Percentiles rank a stretch among this genome's conserved stretches.
Conservation (phyloP, 2,113 vertebrate genomes). For the Chunga burmeisteri region DNA sequence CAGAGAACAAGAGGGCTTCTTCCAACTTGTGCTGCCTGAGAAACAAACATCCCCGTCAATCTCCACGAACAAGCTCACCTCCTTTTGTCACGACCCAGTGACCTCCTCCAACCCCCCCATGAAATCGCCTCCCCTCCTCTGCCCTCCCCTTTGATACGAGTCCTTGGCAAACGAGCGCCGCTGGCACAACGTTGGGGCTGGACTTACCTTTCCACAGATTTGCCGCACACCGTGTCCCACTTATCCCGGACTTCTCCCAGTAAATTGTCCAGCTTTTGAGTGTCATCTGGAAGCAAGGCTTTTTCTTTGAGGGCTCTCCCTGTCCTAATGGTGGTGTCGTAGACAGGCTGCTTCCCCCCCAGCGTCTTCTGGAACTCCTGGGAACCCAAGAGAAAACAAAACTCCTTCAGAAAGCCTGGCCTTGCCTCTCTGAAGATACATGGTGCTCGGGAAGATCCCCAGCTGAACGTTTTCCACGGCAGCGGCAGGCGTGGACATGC, state of each 20-base stretch:
- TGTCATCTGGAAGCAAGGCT: constrained; percentile 86
- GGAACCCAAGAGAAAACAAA: not conserved
- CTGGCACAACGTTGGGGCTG: accelerated
- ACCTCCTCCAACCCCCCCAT: not conserved
- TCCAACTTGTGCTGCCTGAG: constrained; percentile 97
- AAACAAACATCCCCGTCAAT: not conserved
- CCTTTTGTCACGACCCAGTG: not conserved
- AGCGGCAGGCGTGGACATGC: accelerated
- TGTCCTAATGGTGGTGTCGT: constrained; percentile 94
- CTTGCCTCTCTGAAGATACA: not conserved
- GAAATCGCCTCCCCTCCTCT: not conserved
- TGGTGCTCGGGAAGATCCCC: not conserved
- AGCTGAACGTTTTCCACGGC: not conserved
- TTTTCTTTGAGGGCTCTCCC: constrained; percentile 94
- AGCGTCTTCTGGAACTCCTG: constrained; percentile 98
- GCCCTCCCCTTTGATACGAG: not conserved
- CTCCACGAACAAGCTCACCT: not conserved
- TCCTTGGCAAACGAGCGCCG: accelerated
- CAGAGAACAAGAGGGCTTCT: constrained; percentile 96
- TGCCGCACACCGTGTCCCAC: constrained; percentile 98
- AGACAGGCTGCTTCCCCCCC: constrained; percentile 96
- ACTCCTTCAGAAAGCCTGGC: not conserved
- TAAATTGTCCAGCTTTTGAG: constrained; percentile 90
- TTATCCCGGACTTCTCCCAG: constrained; percentile 95
- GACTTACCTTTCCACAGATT: constrained; percentile 93